Evolutionary conservation across 2,888 invertebrate genomes (phyloP).

Genomic region (Troides oblongomaculatus): DNA sequence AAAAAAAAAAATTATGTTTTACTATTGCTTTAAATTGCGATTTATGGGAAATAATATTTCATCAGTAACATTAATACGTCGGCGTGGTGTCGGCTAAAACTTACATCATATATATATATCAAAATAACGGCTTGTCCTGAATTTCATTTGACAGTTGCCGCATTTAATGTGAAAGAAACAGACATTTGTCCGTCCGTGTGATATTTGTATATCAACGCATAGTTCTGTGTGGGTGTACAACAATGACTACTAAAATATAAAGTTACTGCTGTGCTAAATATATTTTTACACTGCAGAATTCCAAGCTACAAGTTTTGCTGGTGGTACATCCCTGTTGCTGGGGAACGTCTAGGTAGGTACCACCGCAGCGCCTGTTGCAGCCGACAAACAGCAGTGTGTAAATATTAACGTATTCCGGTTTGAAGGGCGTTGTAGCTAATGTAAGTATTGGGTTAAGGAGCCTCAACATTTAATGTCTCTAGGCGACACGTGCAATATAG

Average conservation of each 20-base stretch:
- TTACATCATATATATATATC: conserved; percentile 4
- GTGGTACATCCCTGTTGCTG: not conserved
- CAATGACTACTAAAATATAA: not conserved
- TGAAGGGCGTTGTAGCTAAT: too few species aligned
- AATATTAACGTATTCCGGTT: too few species aligned
- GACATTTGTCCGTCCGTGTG: conserved; percentile 24
- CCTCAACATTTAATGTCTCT: too few species aligned
- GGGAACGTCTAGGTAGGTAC: too few species aligned
- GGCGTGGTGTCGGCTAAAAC: not conserved
- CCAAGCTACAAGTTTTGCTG: not conserved
- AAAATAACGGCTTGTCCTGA: conserved; percentile 20
- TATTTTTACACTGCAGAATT: not conserved
- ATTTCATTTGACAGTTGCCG: conserved; percentile 16
- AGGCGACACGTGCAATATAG: too few species aligned
- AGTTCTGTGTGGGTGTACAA: conserved; percentile 10
- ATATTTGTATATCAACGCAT: conserved; percentile 20
- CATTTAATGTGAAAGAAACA: conserved; percentile 17
- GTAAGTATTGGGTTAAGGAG: too few species aligned
- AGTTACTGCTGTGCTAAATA: not conserved
- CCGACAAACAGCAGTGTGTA: too few species aligned
- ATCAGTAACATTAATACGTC: not conserved
- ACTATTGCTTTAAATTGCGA: not conserved
- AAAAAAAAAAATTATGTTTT: not conserved
- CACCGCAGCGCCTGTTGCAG: too few species aligned
- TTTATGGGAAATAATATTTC: not conserved